Evolutionary conservation across 1,140 invertebrate genomes (phyloP), one percentile per base, ranked within the genome.

Genomic region (Cephus cinctus): DNA sequence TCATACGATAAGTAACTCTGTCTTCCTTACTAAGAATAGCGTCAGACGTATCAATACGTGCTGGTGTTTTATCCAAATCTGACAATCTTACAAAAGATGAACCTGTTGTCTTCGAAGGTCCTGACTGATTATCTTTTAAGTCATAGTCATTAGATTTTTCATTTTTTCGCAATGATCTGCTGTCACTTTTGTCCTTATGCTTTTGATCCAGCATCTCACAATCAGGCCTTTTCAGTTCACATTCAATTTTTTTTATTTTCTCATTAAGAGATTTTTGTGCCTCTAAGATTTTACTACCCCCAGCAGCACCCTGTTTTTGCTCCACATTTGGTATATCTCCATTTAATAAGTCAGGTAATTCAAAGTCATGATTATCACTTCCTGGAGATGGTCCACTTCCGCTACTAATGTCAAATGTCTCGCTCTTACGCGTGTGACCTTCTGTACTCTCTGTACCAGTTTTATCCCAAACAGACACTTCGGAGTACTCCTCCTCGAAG

Each of bases 41-140:
- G 5, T 57, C 50, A 5, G 27, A 51, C 5, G 50, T 47, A 43
- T 30, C 36, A 60, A 5, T 43, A 59, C 11, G 52, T 19, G 54
- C 57, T 0, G 69, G 63, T 0, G 77, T 78, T 51, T 79, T 80
- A 50, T 83, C 81, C 53, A 83, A 68, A 56, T 84, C 82, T 3
- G 82, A 83, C 2, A 82, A 61, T 47, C 78, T 76, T 0, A 83
- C 82, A 51, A 81, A 83, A 44, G 61, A 54, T 20, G 56, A 65
- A 3, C 25, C 6, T 0, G 53, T 36, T 14, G 38, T 43, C 12
- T 15, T 27, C 15, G 39, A 41, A 4, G 0, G 39, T 20, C 22
- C 16, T 23, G 22, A 14, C 15, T 36, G 16, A 18, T 6, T 6
- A 38, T 6, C 9, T 9, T 15, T 6, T 15, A n/a, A 6, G 16